These are phyloP conservation scores for Anthopleura xanthogrammica DNA, from an alignment of 92 coral and sea anemone species.

Conservation along the genomic window DNA sequence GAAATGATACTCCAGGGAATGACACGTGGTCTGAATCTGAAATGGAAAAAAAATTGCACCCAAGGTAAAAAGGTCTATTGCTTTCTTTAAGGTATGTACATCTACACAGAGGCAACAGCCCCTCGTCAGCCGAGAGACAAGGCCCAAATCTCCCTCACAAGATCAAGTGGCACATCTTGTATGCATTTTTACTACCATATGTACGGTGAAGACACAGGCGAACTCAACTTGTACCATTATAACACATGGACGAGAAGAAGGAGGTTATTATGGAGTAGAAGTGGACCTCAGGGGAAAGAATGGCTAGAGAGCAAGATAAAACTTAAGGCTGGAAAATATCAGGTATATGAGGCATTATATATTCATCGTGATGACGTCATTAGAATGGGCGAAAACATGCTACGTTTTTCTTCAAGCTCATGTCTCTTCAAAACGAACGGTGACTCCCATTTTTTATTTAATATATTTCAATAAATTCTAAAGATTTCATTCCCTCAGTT, in stretches of 20 bases:
- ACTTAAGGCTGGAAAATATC: neutral
- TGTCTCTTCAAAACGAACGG: no score
- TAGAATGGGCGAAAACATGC: no score
- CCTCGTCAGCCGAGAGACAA: constrained; percentile 73
- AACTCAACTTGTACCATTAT: constrained; percentile 48
- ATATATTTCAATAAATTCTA: no score
- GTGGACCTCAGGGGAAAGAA: constrained; percentile 52
- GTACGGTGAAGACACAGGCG: constrained; percentile 67
- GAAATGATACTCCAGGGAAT: no score
- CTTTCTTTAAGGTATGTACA: constrained; percentile 63
- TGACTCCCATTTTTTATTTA: no score
- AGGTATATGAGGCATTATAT: neutral
- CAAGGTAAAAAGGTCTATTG: no score
- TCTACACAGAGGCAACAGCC: constrained; percentile 76
- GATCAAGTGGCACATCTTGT: constrained; percentile 50
- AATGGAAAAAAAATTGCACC: no score
- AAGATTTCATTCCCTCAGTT: no score
- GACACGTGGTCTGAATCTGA: no score
- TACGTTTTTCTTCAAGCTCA: no score
- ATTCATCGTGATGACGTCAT: no score
- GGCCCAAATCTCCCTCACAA: constrained; percentile 57
- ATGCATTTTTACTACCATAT: constrained; percentile 72
- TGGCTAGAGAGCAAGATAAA: constrained; percentile 69
- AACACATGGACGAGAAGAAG: neutral
- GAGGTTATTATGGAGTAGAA: constrained; percentile 57